Percentiles rank a stretch among this genome's conserved stretches.
These are phyloP conservation scores for Nerophis lumbriciformis DNA, from an alignment of 2,113 vertebrate genomes.

Conservation along the genomic window DNA sequence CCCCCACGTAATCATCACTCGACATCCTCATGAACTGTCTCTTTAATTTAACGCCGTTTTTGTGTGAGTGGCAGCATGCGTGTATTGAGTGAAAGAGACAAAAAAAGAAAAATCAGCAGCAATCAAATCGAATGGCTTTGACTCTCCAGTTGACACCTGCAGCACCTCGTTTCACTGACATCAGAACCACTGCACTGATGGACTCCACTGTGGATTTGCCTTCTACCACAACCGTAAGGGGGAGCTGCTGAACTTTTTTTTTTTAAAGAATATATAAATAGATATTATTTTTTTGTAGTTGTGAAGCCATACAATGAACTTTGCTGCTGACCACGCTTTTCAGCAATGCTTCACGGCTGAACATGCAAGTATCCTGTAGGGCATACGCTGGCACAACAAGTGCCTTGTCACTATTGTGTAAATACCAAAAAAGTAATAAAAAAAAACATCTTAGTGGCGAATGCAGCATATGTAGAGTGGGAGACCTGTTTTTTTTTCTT, in stretches of 20 bases:
- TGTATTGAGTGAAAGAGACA: constrained; percentile 15
- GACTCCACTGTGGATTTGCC: constrained; percentile 60
- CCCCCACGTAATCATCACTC: background rate
- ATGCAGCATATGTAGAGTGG: constrained; percentile 52
- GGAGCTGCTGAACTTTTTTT: constrained; percentile 58
- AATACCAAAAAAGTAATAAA: constrained; percentile 47
- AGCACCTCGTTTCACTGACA: constrained; percentile 54
- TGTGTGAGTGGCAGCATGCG: constrained; percentile 28
- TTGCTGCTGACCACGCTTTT: constrained; percentile 58
- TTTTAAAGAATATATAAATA: constrained; percentile 25
- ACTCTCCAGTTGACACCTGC: constrained; percentile 49
- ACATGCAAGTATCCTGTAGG: constrained; percentile 63
- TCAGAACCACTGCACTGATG: constrained; percentile 56
- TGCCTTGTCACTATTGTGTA: constrained; percentile 63
- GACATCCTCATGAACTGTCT: constrained; percentile 14
- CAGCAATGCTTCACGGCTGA: constrained; percentile 56
- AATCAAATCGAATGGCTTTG: constrained; percentile 36
- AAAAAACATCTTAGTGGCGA: constrained; percentile 33
- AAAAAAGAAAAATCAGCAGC: constrained; percentile 3
- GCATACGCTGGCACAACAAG: constrained; percentile 58
- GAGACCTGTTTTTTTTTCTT: constrained; percentile 58
- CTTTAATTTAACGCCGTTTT: constrained; percentile 16
- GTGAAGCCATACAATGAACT: constrained; percentile 62
- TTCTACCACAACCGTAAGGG: constrained; percentile 58
- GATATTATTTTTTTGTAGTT: constrained; percentile 23